Conservation (phyloP, 2,113 vertebrate genomes). For the Lepidothrix coronata region DNA sequence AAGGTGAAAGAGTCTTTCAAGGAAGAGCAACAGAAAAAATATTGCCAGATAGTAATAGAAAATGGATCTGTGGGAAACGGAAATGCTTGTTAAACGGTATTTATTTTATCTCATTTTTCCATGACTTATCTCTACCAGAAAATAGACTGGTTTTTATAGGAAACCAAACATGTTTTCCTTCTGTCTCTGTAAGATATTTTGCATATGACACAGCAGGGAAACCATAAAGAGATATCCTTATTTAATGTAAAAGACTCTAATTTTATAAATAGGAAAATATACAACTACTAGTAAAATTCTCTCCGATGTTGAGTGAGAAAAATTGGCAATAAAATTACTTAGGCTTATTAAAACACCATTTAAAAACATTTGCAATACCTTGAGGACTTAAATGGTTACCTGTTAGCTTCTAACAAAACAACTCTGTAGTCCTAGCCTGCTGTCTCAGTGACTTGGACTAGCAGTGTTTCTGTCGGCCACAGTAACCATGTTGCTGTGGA, state of each 20-base stretch:
- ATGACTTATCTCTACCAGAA: neutral
- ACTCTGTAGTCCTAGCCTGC: neutral
- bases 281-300: neutral
- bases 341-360: neutral
- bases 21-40: constrained; percentile 91
- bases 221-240: neutral
- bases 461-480: neutral
- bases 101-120: neutral
- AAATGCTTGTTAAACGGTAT: constrained; percentile 4
- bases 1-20: constrained; percentile 87
- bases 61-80: neutral
- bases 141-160: neutral
- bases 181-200: neutral
- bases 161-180: neutral
- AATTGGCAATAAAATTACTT: neutral
- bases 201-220: neutral
- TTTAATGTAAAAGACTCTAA: neutral
- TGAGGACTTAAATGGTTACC: neutral
- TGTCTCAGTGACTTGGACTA: neutral
- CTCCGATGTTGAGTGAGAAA: neutral
- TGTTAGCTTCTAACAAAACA: neutral
- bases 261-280: neutral
- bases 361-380: neutral
- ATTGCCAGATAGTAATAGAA: constrained; percentile 85
- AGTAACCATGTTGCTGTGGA: neutral